These are phyloP conservation scores for Crocallis elinguaria DNA, from an alignment of 2,888 invertebrate genomes.

Conservation along the genomic window DNA sequence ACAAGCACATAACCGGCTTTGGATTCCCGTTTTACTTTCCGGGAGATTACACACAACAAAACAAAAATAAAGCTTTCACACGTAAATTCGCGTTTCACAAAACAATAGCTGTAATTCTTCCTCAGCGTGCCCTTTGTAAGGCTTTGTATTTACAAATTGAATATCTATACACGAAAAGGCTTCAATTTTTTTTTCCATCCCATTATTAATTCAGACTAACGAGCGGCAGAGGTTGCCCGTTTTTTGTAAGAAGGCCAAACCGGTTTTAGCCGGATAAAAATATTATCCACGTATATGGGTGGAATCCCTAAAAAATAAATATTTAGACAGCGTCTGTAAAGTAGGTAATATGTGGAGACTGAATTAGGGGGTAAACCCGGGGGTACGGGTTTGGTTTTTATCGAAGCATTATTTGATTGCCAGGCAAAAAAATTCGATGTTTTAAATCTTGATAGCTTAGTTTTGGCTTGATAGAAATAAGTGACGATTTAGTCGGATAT, in stretches of 20 bases:
- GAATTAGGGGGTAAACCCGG: no score
- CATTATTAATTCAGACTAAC: slow-evolving; percentile 66
- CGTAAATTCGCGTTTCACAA: slow-evolving; percentile 31
- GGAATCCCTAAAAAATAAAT: no score
- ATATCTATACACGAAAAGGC: slow-evolving; percentile 30
- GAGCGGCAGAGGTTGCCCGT: slow-evolving; percentile 49
- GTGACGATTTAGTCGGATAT: no score
- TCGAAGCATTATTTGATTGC: no score
- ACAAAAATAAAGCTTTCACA: slow-evolving; percentile 34
- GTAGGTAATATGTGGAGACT: no score
- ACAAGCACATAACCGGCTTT: slow-evolving; percentile 35
- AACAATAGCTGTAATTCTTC: slow-evolving; percentile 38
- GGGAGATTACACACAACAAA: slow-evolving; percentile 35
- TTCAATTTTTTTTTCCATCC: slow-evolving; percentile 32
- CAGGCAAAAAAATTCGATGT: no score
- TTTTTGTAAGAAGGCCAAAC: slow-evolving; percentile 29
- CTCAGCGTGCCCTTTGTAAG: slow-evolving; percentile 32
- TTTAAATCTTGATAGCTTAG: no score
- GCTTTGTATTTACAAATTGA: slow-evolving; percentile 41
- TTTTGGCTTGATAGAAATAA: no score
- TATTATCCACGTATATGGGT: no score
- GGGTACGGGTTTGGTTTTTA: no score
- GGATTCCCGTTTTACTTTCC: slow-evolving; percentile 36
- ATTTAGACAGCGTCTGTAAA: no score
- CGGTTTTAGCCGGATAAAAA: slow-evolving; percentile 33